Conservation (phyloP, 2,888 invertebrate genomes). For the Hypselothyrea guttata region DNA sequence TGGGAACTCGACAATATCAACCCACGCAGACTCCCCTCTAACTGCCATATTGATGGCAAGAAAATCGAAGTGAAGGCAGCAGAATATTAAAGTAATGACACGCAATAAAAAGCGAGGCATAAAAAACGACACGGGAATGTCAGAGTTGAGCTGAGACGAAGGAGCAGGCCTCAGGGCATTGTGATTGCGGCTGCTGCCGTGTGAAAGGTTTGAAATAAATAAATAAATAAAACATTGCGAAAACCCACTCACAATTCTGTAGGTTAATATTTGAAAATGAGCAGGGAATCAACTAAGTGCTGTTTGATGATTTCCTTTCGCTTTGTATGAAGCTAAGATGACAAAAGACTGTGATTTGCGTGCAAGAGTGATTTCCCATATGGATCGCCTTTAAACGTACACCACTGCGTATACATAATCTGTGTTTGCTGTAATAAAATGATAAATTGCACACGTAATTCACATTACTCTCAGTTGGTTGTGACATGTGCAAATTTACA, state of each 20-base stretch:
- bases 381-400: constrained; percentile 7
- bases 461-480: constrained; percentile 28
- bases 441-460: constrained; percentile 39
- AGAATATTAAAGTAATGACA: constrained; percentile 62
- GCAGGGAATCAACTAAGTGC: constrained; percentile 35
- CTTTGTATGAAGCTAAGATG: constrained; percentile 16
- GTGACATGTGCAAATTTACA: constrained; percentile 18
- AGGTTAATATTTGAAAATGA: constrained; percentile 10
- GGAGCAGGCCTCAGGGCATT: constrained; percentile 19
- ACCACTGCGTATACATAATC: constrained; percentile 30
- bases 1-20: not conserved
- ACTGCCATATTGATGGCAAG: constrained; percentile 42
- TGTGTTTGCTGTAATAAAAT: constrained; percentile 33
- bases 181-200: constrained; percentile 31
- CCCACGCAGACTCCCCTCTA: not conserved
- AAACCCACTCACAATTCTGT: constrained; percentile 8
- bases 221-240: constrained; percentile 43
- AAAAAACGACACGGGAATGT: constrained; percentile 43
- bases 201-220: constrained; percentile 46
- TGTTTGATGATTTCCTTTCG: constrained; percentile 29
- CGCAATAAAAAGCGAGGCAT: constrained; percentile 56
- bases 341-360: constrained; percentile 40
- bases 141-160: constrained; percentile 49
- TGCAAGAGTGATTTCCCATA: constrained; percentile 20
- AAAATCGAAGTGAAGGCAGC: constrained; percentile 27